These are phyloP conservation scores for Varanus salvator DNA, from an alignment of 2,113 vertebrate genomes.

Conservation along the genomic window DNA sequence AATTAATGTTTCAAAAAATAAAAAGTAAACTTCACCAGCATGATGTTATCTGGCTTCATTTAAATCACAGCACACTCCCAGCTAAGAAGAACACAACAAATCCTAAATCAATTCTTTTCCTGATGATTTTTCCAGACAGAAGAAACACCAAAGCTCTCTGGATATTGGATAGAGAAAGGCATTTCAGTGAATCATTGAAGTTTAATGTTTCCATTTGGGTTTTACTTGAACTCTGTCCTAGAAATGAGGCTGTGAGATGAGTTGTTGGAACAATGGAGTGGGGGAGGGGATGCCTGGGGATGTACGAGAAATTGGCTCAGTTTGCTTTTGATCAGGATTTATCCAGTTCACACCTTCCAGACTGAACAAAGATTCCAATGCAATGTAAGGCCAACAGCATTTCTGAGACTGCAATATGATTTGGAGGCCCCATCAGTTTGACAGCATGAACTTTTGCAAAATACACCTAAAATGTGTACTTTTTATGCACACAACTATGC, in stretches of 20 bases:
- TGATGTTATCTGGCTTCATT: neutral
- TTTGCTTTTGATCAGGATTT: too few species aligned
- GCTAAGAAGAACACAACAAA: constrained; percentile 21
- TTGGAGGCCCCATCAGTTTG: too few species aligned
- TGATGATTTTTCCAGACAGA: neutral
- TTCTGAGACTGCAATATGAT: too few species aligned
- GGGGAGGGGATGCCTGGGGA: too few species aligned
- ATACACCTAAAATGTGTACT: too few species aligned
- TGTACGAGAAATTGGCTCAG: too few species aligned
- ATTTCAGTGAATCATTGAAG: neutral
- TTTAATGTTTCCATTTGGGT: neutral
- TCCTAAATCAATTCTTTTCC: constrained; percentile 25
- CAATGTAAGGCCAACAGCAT: too few species aligned
- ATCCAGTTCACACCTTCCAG: too few species aligned
- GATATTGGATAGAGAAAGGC: neutral
- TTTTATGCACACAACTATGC: too few species aligned
- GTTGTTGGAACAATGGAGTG: neutral
- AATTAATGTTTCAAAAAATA: constrained; percentile 42
- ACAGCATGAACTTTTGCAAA: too few species aligned
- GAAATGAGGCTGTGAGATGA: neutral
- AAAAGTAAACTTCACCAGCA: constrained; percentile 6
- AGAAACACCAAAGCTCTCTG: neutral
- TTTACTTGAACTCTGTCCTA: neutral
- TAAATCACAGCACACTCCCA: constrained; percentile 1
- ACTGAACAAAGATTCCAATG: too few species aligned